phyloP scores from a whole-genome alignment of 2,113 vertebrate species.

The Dinomys branickii region DNA sequence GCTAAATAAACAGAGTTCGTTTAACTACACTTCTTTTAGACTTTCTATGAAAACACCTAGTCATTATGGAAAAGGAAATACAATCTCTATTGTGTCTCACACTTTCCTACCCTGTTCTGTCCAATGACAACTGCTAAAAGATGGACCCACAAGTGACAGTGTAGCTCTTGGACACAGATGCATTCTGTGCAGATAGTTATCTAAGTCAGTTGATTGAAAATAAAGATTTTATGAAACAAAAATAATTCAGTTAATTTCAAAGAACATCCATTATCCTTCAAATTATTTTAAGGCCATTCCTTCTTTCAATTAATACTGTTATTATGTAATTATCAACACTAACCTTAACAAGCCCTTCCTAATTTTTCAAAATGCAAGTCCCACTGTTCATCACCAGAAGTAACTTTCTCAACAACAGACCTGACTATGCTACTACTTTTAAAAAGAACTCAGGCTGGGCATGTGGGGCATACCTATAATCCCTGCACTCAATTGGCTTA shows the following conservation, averaged over 20 bases:
- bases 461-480: not conserved
- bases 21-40: not conserved
- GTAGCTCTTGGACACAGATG: not conserved
- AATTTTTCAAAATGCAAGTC: not conserved
- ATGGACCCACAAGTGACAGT: not conserved
- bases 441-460: not conserved
- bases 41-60: not conserved
- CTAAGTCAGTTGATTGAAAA: not conserved
- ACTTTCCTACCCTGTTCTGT: not conserved
- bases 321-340: not conserved
- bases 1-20: not conserved
- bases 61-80: not conserved
- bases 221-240: constrained; percentile 16
- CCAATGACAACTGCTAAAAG: not conserved
- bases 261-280: not conserved
- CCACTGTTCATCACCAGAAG: not conserved
- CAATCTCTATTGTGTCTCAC: not conserved
- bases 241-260: constrained; percentile 39
- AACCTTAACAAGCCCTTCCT: not conserved
- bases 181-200: not conserved
- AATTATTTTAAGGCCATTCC: not conserved
- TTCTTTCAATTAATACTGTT: not conserved
- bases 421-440: not conserved
- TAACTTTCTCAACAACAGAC: not conserved
- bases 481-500: not conserved